Base-by-base conservation (phyloP, 2,888 invertebrate species). In the Lymantria monacha region DNA sequence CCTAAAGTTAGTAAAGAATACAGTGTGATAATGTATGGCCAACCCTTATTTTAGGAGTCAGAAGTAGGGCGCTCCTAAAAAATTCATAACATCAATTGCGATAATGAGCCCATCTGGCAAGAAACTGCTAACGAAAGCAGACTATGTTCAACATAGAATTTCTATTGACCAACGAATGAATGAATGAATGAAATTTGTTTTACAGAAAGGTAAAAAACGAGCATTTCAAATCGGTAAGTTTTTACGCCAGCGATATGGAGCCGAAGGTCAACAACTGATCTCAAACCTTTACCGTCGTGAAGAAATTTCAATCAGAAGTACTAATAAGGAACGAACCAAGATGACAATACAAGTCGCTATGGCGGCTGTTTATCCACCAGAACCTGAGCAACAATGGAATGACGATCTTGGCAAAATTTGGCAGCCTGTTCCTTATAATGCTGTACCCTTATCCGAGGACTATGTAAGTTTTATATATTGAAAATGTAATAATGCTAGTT, bases 301-400 rank as follows among this genome's bases (percentile, higher is more conserved):
- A 22, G 85, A 90, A 57, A 79, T 90, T 30, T 53, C 70, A 5
- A 63, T 89, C 41, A 70, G 85, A 22, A 85, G 83, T 48, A 90
- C 90, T 0, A 87, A 88, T n/a, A 89, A 90, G 66, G 88, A 90
- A 30, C 66, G 90, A 44, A 85, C 90, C 0, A 89, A 90, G 71
- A 90, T 90, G 90, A 90, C 85, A 0, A 75, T 70, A 3, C 76
- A 76, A 57, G 73, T 87, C 37, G 89, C 89, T 0, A 86, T 89
- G 85, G 74, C 88, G 0, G 87, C 89, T 8, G 59, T 70, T 1
- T 90, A 85, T 66, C 89, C 90, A 0, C 90, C 90, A 0, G 84
- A 77, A 12, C 42, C 61, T 0, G 86, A 81, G 8, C 89, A 90
- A 61, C 87, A 90, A 57, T 90, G 90, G 90, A 81, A 85, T 30